These are phyloP conservation scores for Cranoglanis bouderius DNA, from an alignment of 2,113 vertebrate genomes.

Conservation along the genomic window DNA sequence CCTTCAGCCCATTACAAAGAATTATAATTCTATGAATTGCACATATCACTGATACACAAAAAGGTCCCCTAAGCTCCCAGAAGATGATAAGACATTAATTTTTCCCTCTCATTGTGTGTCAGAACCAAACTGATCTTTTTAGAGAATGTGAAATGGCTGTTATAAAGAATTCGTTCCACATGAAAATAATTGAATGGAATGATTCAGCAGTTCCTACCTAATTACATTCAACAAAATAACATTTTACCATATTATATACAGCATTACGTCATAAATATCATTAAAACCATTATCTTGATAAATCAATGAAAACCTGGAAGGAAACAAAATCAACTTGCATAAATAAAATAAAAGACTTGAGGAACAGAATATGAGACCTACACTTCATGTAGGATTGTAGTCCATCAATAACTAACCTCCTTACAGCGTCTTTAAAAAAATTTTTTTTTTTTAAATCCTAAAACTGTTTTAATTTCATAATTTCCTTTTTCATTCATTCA, in stretches of 20 bases:
- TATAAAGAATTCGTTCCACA: neutral
- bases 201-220: neutral
- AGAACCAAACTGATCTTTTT: constrained; percentile 19
- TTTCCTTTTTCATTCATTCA: no score
- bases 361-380: neutral
- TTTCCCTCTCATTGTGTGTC: constrained; percentile 8
- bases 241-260: neutral
- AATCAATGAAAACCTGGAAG: neutral
- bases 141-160: constrained; percentile 17
- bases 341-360: neutral
- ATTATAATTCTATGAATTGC: neutral
- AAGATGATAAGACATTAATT: constrained; percentile 4
- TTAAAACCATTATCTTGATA: neutral
- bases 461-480: no score
- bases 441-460: no score
- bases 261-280: neutral
- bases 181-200: neutral
- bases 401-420: no score
- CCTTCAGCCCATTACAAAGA: neutral
- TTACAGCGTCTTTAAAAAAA: no score
- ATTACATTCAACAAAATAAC: neutral
- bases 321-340: neutral
- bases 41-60: constrained; percentile 9
- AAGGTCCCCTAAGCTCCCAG: neutral
- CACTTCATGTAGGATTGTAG: no score